Base-by-base conservation (phyloP, 2,113 vertebrate genomes). In the Marmota monax region DNA sequence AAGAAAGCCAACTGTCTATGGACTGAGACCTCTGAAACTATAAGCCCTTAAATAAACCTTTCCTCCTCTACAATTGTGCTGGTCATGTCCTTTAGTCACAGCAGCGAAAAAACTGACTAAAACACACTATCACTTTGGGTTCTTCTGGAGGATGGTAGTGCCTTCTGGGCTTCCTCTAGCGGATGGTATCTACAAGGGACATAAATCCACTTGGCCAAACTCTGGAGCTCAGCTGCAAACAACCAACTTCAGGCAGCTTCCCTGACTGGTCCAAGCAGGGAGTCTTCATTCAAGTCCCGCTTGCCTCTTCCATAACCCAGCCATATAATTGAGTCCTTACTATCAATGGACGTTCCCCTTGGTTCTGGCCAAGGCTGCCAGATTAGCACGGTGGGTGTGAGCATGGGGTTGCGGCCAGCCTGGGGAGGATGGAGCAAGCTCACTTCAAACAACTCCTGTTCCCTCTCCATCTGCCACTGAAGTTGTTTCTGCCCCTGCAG, bases 401-500 rank as follows among this genome's bases (percentile, higher is more conserved):
- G 45, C 20, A 9, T 61, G 65, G 56, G 73, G 39, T 6, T 90
- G 79, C 29, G 89, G 84, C 84, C 89, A 95, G 91, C 11, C 0
- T 10, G 37, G 70, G 61, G 87, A 93, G 37, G 25, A 76, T 3
- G 32, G 65, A 63, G 22, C 42, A 37, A 7, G 29, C 80, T 89
- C 73, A 5, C 76, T 65, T 87, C 79, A 58, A 84, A 61, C 56
- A 85, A 84, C 67, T 76, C 48, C 0, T 29, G 1, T 74, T 88
- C 85, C 73, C 4, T 93, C 51, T 93, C 84, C 70, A 3, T 97
- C 72, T 85, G 70, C 89, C 87, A 16, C 70, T 3, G 82, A 79
- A 79, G 65, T 85, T n/a, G 32, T 79, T 78, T 78, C 84, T n/a
- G 61, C 77, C 73, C 86, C 80, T 51, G 61, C 42, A 96, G 92